phyloP scores from a whole-genome alignment of 2,888 invertebrate species.

The Apantesis nais region DNA sequence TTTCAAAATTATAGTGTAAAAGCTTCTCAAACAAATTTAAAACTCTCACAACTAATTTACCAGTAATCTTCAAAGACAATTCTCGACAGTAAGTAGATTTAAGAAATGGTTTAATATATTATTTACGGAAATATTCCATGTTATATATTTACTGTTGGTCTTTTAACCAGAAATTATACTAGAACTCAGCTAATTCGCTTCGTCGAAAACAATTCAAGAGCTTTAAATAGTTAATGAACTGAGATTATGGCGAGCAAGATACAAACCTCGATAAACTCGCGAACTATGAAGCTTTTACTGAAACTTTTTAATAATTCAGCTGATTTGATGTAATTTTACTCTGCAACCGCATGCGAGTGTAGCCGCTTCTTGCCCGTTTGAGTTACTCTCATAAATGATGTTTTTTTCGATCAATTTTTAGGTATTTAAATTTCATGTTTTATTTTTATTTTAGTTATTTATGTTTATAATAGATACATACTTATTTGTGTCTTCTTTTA shows the following conservation, averaged over 20 bases:
- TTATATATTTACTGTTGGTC: too few species aligned
- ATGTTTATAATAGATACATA: too few species aligned
- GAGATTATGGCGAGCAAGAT: slow-evolving; percentile 24
- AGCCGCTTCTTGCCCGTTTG: slow-evolving; percentile 46
- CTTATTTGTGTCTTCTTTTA: too few species aligned
- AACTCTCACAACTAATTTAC: neutral
- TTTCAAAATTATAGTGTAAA: too few species aligned
- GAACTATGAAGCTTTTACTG: slow-evolving; percentile 42
- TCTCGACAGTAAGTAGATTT: neutral
- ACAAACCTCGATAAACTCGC: slow-evolving; percentile 34
- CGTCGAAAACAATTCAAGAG: slow-evolving; percentile 11
- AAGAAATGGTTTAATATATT: neutral
- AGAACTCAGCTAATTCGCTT: neutral
- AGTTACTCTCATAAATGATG: slow-evolving; percentile 41
- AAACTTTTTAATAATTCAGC: slow-evolving; percentile 76
- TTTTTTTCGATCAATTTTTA: slow-evolving; percentile 26
- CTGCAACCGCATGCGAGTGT: slow-evolving; percentile 68
- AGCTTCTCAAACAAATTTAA: too few species aligned
- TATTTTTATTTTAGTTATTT: neutral
- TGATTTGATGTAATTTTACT: slow-evolving; percentile 77
- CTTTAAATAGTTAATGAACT: slow-evolving; percentile 15
- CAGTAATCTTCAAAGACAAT: neutral
- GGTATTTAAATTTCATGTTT: neutral
- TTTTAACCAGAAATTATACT: neutral
- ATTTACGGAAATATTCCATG: too few species aligned